phyloP scores from a whole-genome alignment of 2,113 vertebrate genomes.

The Microtus richardsoni region DNA sequence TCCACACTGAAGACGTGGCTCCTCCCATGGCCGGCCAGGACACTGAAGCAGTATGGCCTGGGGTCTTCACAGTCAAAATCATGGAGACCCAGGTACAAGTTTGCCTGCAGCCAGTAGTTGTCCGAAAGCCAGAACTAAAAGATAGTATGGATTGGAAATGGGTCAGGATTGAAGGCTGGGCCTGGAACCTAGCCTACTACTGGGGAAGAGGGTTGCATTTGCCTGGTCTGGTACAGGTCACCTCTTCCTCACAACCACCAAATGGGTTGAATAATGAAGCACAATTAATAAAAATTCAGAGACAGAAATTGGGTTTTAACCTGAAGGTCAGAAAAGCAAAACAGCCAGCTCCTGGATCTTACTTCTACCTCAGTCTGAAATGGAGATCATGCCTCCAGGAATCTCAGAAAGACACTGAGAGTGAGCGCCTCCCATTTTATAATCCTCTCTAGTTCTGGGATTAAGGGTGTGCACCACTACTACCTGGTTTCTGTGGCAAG shows the following conservation, averaged over 20 bases:
- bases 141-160: constrained; percentile 64
- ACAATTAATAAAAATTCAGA: too few relatives aligned
- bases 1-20: constrained; percentile 94
- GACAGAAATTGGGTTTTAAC: too few relatives aligned
- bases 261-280: background rate
- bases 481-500: too few relatives aligned
- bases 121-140: constrained; percentile 94
- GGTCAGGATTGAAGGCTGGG: background rate
- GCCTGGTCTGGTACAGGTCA: fast-evolving
- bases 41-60: constrained; percentile 92
- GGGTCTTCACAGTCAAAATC: constrained; percentile 91
- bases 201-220: background rate
- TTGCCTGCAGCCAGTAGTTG: constrained; percentile 94
- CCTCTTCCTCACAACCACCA: background rate
- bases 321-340: too few relatives aligned
- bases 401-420: too few relatives aligned
- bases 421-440: too few relatives aligned
- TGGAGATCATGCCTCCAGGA: too few relatives aligned
- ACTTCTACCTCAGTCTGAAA: too few relatives aligned
- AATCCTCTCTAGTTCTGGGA: too few relatives aligned
- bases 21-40: constrained; percentile 92
- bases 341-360: too few relatives aligned
- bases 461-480: too few relatives aligned
- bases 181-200: background rate
- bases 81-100: constrained; percentile 91